Conservation (phyloP, 2,888 invertebrate species). For the Eristalinus sepulchralis region DNA sequence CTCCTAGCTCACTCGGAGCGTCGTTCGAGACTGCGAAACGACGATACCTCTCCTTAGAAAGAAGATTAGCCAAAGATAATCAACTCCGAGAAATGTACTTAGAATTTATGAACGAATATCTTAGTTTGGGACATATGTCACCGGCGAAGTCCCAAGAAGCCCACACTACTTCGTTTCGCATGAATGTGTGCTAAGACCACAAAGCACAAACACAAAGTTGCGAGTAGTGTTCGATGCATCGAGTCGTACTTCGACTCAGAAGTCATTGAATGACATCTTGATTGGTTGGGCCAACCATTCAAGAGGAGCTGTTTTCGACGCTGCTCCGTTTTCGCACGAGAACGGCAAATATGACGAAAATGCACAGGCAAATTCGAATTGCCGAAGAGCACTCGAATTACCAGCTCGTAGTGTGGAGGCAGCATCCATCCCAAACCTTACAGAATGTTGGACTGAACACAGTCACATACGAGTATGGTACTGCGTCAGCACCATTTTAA, state of each 20-base stretch:
- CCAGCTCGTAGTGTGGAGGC: neutral
- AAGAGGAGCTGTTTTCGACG: conserved; percentile 21
- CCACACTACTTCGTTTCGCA: neutral
- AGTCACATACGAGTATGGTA: neutral
- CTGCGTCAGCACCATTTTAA: neutral
- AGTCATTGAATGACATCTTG: neutral
- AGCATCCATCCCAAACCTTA: neutral
- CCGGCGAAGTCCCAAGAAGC: neutral
- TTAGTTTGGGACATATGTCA: neutral
- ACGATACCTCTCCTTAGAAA: neutral
- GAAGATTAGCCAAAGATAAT: neutral
- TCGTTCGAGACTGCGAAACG: conserved; percentile 11
- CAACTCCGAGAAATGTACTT: neutral
- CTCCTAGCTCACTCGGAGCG: conserved; percentile 36
- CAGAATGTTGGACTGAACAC: neutral
- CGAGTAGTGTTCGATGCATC: neutral
- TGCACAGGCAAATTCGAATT: conserved; percentile 3
- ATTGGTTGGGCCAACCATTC: conserved; percentile 18
- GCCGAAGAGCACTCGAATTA: neutral
- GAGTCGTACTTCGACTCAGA: neutral
- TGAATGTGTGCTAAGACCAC: neutral
- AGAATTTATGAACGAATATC: neutral
- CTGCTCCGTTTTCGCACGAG: conserved; percentile 10
- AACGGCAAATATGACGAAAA: neutral
- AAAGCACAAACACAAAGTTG: conserved; percentile 8